Evolutionary conservation across 35 echinoderm and acorn worm genomes (phyloP), one percentile per base, ranked within the genome.

Genomic region (Chiridota heheva): DNA sequence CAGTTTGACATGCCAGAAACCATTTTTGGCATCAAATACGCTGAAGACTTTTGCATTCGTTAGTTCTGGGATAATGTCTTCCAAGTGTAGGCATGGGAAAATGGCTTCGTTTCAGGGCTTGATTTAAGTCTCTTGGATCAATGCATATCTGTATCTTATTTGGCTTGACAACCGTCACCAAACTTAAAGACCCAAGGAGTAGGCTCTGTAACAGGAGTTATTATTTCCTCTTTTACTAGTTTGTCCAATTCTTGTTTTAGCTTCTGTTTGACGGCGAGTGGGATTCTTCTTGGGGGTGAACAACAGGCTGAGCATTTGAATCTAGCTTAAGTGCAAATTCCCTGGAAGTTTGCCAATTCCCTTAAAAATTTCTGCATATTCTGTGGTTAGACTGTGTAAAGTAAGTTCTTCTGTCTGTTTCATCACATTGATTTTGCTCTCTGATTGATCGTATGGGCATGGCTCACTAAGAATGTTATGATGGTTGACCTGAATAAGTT

Each of bases 111-210:
- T 18, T 56, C 22, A 77, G 36, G 1, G 36, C 75, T 78, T 7
- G 58, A 5, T 60, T 78, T 8, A 61, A 42, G 35, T 78, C 75
- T n/a, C 10, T 78, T 0, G 75, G 55, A 27, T 62, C 32, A 27
- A 69, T 38, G 33, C 65, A 69, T 37, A 69, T 36, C 43, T 40
- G 38, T 36, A 69, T 29, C 36, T 69, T 69, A 17, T 86, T 84
- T 25, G 72, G 58, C 67, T 87, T 82, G 7, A 43, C 63, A 2
- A 86, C 77, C 58, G 67, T 57, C 17, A 81, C 67, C 12, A 86
- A 61, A 38, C 85, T 93, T 0, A 69, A 77, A n/a, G 20, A 93
- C 76, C 90, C 90, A 93, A 7, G 69, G 77, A 15, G 84, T 93
- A 17, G 78, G 79, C 35, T 71, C 80, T 15, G 79, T 47, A 18